Conservation (phyloP, 2,113 vertebrate species). For the Piaya cayana region DNA sequence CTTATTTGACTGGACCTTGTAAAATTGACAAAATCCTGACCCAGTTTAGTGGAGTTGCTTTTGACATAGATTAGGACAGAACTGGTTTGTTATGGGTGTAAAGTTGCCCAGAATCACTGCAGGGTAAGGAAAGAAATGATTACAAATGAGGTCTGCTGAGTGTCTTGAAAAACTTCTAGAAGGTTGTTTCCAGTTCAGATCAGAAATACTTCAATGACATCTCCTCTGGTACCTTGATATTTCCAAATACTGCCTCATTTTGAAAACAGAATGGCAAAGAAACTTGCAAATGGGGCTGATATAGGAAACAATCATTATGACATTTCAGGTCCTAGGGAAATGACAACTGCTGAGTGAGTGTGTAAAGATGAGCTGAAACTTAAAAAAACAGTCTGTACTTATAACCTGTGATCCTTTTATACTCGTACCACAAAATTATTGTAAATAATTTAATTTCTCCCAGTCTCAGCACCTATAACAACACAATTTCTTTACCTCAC, state of each 20-base stretch:
- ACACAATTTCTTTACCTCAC: neutral
- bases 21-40: neutral
- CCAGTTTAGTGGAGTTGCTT: neutral
- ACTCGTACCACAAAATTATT: neutral
- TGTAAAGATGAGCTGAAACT: neutral
- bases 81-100: neutral
- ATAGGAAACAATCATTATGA: neutral
- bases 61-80: neutral
- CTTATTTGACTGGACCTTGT: neutral
- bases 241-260: neutral
- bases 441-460: neutral
- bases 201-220: neutral
- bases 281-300: neutral
- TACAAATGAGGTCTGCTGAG: neutral
- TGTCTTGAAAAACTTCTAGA: neutral
- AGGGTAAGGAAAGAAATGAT: neutral
- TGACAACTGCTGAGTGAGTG: neutral
- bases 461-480: neutral
- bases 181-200: neutral
- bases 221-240: neutral
- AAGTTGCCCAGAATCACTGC: neutral
- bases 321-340: neutral
- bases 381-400: neutral
- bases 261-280: neutral
- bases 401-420: neutral